Base-by-base conservation (phyloP, 2,888 invertebrate species). In the Lochmaea capreae region DNA sequence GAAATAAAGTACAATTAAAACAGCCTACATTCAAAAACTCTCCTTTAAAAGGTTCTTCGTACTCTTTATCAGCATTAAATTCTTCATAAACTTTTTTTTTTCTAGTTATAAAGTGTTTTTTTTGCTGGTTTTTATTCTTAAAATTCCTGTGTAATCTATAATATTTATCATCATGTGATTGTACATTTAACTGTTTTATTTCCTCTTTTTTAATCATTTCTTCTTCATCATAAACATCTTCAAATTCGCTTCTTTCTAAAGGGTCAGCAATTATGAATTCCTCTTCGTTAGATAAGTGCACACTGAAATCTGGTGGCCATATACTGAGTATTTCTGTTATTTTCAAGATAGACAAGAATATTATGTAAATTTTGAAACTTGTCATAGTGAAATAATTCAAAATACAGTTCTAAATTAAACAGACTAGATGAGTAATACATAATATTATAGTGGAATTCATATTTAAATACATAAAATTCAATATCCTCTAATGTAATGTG, bases 181-280 rank as follows among this genome's bases (percentile, higher is more conserved):
- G 61, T n/a, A 75, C 33, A 12, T 72, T 58, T 16, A 78, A 16
- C 54, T 74, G 74, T 26, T 75, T 65, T 69, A 79, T 52, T 49
- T 81, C 80, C 16, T 78, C 74, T 65, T 76, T 67, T 65, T 77
- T 72, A 43, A 84, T 83, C 78, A 84, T 79, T 78, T 88, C 87
- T 77, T 89, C 88, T 42, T 86, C 85, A 16, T 84, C 85, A 71
- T 86, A 83, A 63, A 84, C 85, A 33, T 87, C 85, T 73, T 86
- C 82, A 46, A 86, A 82, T 57, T 86, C 86, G 59, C 85, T 85
- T 57, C 82, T 82, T 22, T 86, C 85, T 16, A 86, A 79, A 46
- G 81, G 72, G 67, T 87, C 87, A 12, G 83, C 83, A 68, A 87
- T 86, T 54, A 83, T 81, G 76, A 88, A 87, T 49, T 82, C 84